These are phyloP conservation scores for Lycaon pictus DNA, from an alignment of 2,113 vertebrate genomes.

Conservation along the genomic window DNA sequence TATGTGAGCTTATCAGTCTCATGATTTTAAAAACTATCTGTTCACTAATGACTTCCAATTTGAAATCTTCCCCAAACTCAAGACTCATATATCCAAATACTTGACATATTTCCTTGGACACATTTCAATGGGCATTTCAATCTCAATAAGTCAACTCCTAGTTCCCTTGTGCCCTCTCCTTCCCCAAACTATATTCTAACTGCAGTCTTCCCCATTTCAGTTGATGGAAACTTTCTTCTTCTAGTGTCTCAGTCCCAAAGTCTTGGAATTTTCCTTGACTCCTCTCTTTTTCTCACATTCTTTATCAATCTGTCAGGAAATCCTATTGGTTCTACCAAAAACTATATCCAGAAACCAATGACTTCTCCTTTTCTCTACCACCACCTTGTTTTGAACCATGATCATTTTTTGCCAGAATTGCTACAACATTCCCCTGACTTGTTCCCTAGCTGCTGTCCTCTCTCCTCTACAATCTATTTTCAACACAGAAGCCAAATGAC, in stretches of 20 bases:
- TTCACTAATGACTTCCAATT: background rate
- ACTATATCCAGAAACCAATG: background rate
- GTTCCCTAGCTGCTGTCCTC: background rate
- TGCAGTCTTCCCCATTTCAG: background rate
- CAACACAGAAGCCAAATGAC: background rate
- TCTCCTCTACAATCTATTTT: background rate
- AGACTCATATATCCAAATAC: background rate
- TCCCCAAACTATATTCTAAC: background rate
- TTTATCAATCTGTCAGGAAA: background rate
- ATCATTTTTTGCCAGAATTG: background rate
- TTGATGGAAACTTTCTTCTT: background rate
- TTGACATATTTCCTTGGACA: background rate
- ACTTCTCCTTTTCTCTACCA: background rate
- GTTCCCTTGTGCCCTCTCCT: too few relatives aligned
- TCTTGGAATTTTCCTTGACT: background rate
- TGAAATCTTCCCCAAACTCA: background rate
- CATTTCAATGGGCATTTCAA: background rate
- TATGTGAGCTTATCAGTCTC: background rate
- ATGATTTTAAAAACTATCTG: conserved; percentile 4
- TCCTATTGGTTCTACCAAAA: background rate
- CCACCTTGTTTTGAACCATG: background rate
- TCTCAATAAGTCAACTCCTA: background rate
- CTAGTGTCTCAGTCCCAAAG: background rate
- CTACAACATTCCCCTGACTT: background rate
- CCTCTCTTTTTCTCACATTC: background rate